phyloP scores from a whole-genome alignment of 2,113 vertebrate genomes.

The Perccottus glenii region DNA sequence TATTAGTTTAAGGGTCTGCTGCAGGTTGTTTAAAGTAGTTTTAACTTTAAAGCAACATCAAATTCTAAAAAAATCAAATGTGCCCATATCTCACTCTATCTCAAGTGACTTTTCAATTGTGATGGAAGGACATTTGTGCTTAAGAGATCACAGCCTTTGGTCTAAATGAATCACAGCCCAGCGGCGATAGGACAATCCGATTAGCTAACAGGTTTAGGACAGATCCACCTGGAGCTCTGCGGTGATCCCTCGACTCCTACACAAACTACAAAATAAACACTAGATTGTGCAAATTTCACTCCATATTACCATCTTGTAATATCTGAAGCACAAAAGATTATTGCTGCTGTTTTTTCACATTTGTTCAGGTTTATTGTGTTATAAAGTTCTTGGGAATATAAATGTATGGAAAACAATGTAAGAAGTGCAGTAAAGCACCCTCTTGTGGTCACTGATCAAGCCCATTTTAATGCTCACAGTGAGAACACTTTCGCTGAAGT shows the following conservation, averaged over 20 bases:
- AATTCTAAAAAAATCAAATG: background rate
- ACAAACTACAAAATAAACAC: conserved; percentile 20
- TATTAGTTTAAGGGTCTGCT: background rate
- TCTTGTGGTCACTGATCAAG: conserved; percentile 8
- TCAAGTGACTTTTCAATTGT: conserved; percentile 51
- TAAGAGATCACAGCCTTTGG: conserved; percentile 72
- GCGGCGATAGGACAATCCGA: conserved; percentile 72
- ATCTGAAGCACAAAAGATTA: no score
- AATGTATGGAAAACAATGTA: background rate
- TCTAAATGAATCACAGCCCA: conserved; percentile 66
- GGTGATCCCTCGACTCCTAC: conserved; percentile 43
- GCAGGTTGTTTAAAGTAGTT: background rate
- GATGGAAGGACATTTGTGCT: conserved; percentile 60
- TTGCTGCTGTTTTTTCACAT: no score
- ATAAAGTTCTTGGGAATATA: background rate
- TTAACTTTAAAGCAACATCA: background rate
- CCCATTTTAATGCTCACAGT: no score
- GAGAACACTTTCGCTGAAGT: no score
- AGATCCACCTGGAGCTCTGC: conserved; percentile 67
- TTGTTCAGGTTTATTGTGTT: no score
- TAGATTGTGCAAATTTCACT: background rate
- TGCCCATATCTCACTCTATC: background rate
- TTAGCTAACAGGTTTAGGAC: conserved; percentile 78
- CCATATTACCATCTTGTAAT: background rate
- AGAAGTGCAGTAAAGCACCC: background rate